Evolutionary conservation across 2,113 vertebrate species (phyloP).

Genomic region (Cyanoliseus patagonus): DNA sequence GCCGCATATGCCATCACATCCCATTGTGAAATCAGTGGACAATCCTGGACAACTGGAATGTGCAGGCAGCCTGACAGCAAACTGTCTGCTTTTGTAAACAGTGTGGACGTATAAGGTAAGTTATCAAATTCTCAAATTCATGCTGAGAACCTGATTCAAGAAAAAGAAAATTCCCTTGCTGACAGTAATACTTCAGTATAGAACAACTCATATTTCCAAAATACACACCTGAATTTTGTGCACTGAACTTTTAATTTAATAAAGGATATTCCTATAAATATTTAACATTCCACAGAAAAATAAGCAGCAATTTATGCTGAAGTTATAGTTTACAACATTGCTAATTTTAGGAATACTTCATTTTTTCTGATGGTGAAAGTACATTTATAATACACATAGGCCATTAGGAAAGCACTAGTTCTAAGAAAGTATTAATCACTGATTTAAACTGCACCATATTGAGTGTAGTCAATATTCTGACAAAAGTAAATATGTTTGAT

Average conservation of each 20-base stretch:
- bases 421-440: not conserved
- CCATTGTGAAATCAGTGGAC: not conserved
- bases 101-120: not conserved
- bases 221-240: not conserved
- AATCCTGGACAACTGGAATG: not conserved
- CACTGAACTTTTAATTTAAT: not conserved
- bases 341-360: not conserved
- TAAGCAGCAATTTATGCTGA: not conserved
- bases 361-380: not conserved
- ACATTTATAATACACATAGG: not conserved
- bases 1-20: accelerated
- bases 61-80: not conserved
- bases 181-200: not conserved
- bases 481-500: not conserved
- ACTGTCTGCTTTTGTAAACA: not conserved
- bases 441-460: not conserved
- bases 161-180: not conserved
- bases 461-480: not conserved
- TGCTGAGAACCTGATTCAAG: not conserved
- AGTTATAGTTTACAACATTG: not conserved
- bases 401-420: not conserved
- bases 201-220: not conserved
- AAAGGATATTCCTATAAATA: not conserved
- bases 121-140: not conserved
- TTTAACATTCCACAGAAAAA: not conserved